Base-by-base conservation (phyloP, 2,113 vertebrate genomes). In the Lipotes vexillifer region DNA sequence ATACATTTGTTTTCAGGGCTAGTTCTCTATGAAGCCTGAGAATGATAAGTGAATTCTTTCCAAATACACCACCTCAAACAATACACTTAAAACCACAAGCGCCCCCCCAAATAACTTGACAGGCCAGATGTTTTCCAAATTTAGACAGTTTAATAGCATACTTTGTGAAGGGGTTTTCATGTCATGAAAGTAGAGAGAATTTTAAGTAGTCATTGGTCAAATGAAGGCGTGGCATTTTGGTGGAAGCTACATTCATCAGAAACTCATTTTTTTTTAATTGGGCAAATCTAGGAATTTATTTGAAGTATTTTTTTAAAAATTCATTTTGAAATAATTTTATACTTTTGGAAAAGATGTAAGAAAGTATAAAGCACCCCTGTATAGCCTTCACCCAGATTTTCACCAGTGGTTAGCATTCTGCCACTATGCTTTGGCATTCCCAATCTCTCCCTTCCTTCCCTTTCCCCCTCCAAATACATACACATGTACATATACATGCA, bases 1-100 rank as follows among this genome's bases (percentile, higher is more conserved):
- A 94, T 96, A 77, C 90, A 87, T 97, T 97, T 97, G 90, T 95
- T 97, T 94, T 95, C 90, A 88, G 69, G 71, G 46, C 52, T 80
- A 89, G 80, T 95, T 90, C 90, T 96, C 89, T 61, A 13, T 57
- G 84, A 88, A 95, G 88, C 68, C 88, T 88, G 65, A 97, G 90
- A 96, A 88, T 89, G 77, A 90, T 89, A 97, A 97, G 93, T 94
- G 93, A 96, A 84, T 97, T 94, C 61, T 96, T 96, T 96, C 44
- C 74, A 90, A 94, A 96, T 82, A 82, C 9, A 93, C 27, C 29
- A 78, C 72, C 65, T 92, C 77, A 88, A 90, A 87, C 80, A 82
- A 69, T 90, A 27, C 46, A 46, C 52, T 94, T 90, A 90, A 95
- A 89, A 88, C 33, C 75, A 86, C 66, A 95, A 89, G 13, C 36